Evolutionary conservation across 2,113 vertebrate genomes (phyloP), one percentile per base, ranked within the genome.

Genomic region (Silurus asotus): DNA sequence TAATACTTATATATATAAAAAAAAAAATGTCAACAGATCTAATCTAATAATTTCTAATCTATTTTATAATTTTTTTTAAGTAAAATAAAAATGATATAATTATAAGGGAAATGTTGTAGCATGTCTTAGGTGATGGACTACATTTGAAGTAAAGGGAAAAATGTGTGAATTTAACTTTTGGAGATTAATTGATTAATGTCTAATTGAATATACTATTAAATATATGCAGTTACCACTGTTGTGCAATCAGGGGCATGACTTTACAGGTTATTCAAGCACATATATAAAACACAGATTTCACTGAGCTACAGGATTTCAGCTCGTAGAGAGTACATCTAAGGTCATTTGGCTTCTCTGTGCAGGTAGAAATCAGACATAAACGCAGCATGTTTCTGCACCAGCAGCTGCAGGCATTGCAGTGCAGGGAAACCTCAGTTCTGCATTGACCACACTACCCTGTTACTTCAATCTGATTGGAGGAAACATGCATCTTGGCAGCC

Each of bases 381-480:
- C 25, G 20, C 14, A 14, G 65, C 7, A 3, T 23, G 78, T 53
- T n/a, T 61, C 13, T 64, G 23, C 25, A 20, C 74, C 65, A 55
- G 69, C 70, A 70, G 48, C 49, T 74, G 48, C 80, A 83, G 28
- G 10, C 51, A 23, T 72, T 85, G 45, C 86, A 80, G 28, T 84
- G 69, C 53, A 23, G 75, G 82, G 85, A 81, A 81, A 56, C 45
- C 70, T 67, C 86, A 82, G 80, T 87, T 83, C 55, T 82, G 70
- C 80, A 82, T 65, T 79, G 61, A 65, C 62, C 48, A 84, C 88
- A 85, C 67, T 87, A 89, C 86, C 79, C 70, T 19, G 56, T 85
- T 17, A 49, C 14, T 79, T 37, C 55, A 5, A 59, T 79, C 59
- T 79, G 77, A 79, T 59, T 79, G 77, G 88, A 6, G 70, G 75